Evolutionary conservation across 2,888 invertebrate genomes (phyloP), one percentile per base, ranked within the genome.

Genomic region (Himalopsyche tibetana): DNA sequence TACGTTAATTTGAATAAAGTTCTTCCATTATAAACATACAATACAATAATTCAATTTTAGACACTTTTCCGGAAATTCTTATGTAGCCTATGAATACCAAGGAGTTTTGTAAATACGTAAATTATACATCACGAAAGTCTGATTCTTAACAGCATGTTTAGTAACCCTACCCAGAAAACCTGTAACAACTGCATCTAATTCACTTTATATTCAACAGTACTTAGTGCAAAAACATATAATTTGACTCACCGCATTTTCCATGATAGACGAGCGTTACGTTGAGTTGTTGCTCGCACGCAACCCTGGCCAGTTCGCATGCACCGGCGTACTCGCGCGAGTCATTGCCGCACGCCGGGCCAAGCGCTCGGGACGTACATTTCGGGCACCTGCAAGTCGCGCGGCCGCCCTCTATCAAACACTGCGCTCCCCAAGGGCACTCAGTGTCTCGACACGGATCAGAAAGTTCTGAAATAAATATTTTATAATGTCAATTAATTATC

Each of bases 241-340:
- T 56, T 45, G 85, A 91, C 96, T 95, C 92, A 97, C 98, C 97
- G 92, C 98, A 98, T 92, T 96, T 96, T 80, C 98, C 98, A 87
- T 95, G 94, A 90, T 96, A 97, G 90, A 96, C 96, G 89, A 97
- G 94, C 38, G 95, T 95, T 89, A 98, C 95, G 90, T 96, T 96
- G 88, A 95, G 93, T 89, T 95, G 95, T 89, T 94, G 94, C 88
- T 94, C 94, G 91, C 98, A 98, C 4, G 97, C 96, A 69, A 95
- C 94, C 89, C 95, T 94, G 90, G 96, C 95, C 94, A 98, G 96
- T 91, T 97, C 96, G 90, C 98, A 98, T 63, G 96, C 95, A 90
- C 97, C 97, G 56, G 96, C 95, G 92, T 98, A 98, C 88, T 98
- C 95, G 89, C 95, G 95, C 8, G 97, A 97, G 91, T 98, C 98